These are phyloP conservation scores for Eupeodes latifasciatus DNA, from an alignment of 2,888 invertebrate species.

Conservation along the genomic window DNA sequence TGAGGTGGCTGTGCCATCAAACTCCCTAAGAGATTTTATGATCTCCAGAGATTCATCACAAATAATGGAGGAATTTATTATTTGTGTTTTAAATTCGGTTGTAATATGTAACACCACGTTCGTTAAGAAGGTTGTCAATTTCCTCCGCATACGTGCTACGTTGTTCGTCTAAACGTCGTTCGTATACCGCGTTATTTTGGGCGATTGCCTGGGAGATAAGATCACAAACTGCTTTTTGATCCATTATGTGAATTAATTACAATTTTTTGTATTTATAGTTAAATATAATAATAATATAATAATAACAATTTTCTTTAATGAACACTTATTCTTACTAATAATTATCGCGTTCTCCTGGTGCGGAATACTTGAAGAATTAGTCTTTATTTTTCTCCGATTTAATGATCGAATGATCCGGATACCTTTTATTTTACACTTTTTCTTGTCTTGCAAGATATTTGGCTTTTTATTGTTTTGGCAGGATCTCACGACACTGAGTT, in stretches of 20 bases:
- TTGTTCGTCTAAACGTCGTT: too few relatives aligned
- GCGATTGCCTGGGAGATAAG: too few relatives aligned
- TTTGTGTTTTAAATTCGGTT: not conserved
- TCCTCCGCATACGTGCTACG: too few relatives aligned
- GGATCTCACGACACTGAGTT: conserved; percentile 24
- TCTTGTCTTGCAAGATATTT: conserved; percentile 5
- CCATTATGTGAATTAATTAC: not conserved
- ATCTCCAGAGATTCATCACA: not conserved
- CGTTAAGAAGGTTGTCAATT: not conserved
- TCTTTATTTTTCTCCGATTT: not conserved
- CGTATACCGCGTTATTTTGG: too few relatives aligned
- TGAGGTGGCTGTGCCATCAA: not conserved
- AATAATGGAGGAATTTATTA: not conserved
- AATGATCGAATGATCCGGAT: not conserved
- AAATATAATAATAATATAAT: too few relatives aligned
- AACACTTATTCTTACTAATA: too few relatives aligned
- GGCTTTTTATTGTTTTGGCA: not conserved
- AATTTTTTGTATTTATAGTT: too few relatives aligned
- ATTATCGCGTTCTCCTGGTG: too few relatives aligned
- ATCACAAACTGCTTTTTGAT: too few relatives aligned
- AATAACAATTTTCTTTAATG: too few relatives aligned
- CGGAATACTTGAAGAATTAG: too few relatives aligned
- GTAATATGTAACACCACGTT: not conserved
- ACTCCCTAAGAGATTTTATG: not conserved
- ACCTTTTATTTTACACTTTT: not conserved